Conservation (phyloP, 1,140 invertebrate species). For the Melipona quadrifasciata region DNA sequence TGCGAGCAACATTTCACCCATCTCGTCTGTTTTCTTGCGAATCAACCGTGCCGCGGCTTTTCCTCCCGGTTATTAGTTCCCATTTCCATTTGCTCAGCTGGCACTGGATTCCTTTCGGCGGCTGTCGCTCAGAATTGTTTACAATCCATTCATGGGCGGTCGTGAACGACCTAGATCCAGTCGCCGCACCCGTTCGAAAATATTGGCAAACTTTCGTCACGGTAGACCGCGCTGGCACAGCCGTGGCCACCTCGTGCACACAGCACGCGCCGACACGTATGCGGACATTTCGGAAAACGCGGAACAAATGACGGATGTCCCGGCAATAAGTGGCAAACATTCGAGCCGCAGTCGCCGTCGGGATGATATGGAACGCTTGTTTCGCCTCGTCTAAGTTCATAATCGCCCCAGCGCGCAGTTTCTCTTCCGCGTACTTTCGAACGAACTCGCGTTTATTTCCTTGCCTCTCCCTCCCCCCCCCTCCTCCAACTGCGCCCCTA, state of each 20-base stretch:
- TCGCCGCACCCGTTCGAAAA: neutral
- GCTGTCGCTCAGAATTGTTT: slow-evolving; percentile 15
- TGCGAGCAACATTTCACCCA: neutral
- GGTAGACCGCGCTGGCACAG: neutral
- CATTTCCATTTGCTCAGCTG: neutral
- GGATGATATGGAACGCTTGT: neutral
- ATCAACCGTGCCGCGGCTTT: neutral
- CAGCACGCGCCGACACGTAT: neutral
- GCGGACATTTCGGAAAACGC: neutral
- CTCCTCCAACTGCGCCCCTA: neutral
- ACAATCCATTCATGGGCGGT: neutral
- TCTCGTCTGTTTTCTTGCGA: no score
- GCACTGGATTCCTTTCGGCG: neutral
- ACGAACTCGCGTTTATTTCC: slow-evolving; percentile 53
- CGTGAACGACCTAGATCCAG: neutral
- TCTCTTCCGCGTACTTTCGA: slow-evolving; percentile 14
- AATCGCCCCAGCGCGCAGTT: neutral
- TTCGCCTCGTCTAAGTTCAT: slow-evolving; percentile 3
- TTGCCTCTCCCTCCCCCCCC: neutral
- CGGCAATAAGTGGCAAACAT: slow-evolving; percentile 28
- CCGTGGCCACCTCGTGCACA: neutral
- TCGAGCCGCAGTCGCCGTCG: slow-evolving; percentile 1
- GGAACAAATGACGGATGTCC: slow-evolving; percentile 25
- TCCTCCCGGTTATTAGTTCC: neutral
- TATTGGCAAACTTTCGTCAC: slow-evolving; percentile 12